These are phyloP conservation scores for Blastobasis lacticolella DNA, from an alignment of 2,888 invertebrate species.

Conservation along the genomic window DNA sequence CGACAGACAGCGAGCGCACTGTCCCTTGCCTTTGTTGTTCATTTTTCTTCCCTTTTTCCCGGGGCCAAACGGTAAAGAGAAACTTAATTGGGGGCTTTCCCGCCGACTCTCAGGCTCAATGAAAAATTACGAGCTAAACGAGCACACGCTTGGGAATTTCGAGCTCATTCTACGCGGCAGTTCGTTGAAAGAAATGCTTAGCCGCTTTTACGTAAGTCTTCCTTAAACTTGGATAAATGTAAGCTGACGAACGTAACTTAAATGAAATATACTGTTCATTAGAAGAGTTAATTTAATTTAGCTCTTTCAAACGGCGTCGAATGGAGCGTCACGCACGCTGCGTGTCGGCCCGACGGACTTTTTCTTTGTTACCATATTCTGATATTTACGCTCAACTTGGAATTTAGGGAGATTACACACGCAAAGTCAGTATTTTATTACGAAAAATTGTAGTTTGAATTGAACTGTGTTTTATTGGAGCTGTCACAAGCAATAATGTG, in stretches of 20 bases:
- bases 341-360: too few species aligned
- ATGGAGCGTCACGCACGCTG: slow-evolving; percentile 2
- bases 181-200: slow-evolving; percentile 50
- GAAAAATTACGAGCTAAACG: slow-evolving; percentile 73
- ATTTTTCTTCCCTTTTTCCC: slow-evolving; percentile 64
- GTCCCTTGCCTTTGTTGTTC: slow-evolving; percentile 60
- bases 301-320: slow-evolving; percentile 28
- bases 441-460: not conserved
- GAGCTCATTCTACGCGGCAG: slow-evolving; percentile 49
- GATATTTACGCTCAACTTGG: too few species aligned
- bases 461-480: slow-evolving; percentile 4
- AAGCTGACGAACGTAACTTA: slow-evolving; percentile 54
- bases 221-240: slow-evolving; percentile 55
- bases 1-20: slow-evolving; percentile 32
- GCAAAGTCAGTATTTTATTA: too few species aligned
- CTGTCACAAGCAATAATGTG: too few species aligned
- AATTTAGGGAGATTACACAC: too few species aligned
- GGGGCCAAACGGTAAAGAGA: slow-evolving; percentile 67
- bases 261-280: slow-evolving; percentile 51
- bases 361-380: too few species aligned
- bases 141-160: slow-evolving; percentile 67
- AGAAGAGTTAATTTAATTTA: slow-evolving; percentile 41
- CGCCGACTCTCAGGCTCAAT: slow-evolving; percentile 68
- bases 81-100: slow-evolving; percentile 73
- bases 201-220: slow-evolving; percentile 41